Percentiles rank a stretch among this genome's conserved stretches.
Conservation (phyloP, 2,888 invertebrate genomes). For the Alloplasta piceator region DNA sequence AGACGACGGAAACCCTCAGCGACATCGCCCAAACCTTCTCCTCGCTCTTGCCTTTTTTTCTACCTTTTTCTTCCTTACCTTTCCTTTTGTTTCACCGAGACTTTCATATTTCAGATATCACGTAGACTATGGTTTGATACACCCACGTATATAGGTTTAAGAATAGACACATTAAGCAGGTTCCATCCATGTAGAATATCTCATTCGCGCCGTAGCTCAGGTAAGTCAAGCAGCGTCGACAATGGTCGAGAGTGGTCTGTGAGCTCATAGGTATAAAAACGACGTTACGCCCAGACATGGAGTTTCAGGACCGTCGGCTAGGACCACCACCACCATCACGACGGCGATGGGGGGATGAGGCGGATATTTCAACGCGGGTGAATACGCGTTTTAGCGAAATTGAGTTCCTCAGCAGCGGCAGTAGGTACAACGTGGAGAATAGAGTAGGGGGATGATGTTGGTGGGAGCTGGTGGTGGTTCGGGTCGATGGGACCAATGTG, state of each 20-base stretch:
- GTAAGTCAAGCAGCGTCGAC: constrained; percentile 12
- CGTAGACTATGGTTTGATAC: not conserved
- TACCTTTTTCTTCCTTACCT: constrained; percentile 6
- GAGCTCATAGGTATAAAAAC: not conserved
- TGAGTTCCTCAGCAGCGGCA: constrained; percentile 71
- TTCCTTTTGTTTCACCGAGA: constrained; percentile 10
- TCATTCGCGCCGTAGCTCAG: not conserved
- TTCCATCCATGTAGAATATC: constrained; percentile 1
- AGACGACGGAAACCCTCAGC: constrained; percentile 19
- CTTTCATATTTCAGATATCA: constrained; percentile 7
- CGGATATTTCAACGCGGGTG: constrained; percentile 4
- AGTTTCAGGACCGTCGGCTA: not conserved
- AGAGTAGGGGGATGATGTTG: constrained; percentile 22
- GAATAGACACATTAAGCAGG: not conserved
- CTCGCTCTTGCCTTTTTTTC: constrained; percentile 9
- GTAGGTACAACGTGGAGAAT: constrained; percentile 36
- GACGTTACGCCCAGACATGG: constrained; percentile 9
- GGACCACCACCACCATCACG: constrained; percentile 4
- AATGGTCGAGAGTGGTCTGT: constrained; percentile 14
- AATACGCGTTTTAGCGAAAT: constrained; percentile 79
- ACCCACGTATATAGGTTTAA: not conserved
- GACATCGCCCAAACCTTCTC: not conserved
- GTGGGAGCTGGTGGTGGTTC: constrained; percentile 6
- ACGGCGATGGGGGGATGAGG: not conserved
- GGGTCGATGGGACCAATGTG: constrained; percentile 57